Evolutionary conservation across 2,888 invertebrate species (phyloP), one percentile per base, ranked within the genome.

Genomic region (Mythimna vitellina): DNA sequence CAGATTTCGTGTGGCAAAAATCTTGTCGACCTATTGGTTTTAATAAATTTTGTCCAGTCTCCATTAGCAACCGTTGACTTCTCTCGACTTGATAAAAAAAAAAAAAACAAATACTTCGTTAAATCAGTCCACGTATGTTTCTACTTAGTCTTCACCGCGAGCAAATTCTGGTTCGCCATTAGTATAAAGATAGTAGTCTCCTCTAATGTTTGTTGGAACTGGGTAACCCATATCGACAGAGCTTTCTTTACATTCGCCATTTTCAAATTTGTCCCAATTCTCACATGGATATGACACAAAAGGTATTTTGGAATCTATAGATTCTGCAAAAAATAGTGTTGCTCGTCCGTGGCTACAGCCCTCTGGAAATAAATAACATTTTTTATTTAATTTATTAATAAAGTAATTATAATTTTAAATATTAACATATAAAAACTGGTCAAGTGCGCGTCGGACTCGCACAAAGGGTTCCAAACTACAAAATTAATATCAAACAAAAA

Each of bases 311-410:
- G 95, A 91, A n/a, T 93, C 91, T 61, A 98, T 97, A 6, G 98
- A 98, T 88, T 97, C 97, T 0, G 95, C 96, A 89, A 97, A 98
- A 84, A 96, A 97, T 78, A 95, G 90, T 87, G 96, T 96, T 1
- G 98, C 96, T 70, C 97, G 96, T 0, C 97, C 97, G 89, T 98
- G 98, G 88, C 98, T 98, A 92, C 98, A 98, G 8, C 96, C 96
- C 86, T 97, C 98, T 96, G 92, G 64, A 93, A 93, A 86, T 78
- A 46, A 82, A 74, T 29, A 53, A 70, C 6, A 64, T 35, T 14
- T 46, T 46, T 46, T 17, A 46, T 46, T 46, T 46, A 46, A 46
- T 17, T 12, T 42, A 42, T 42, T 14, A 12, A 42, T 42, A 12
- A 42, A 42, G 42, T 17, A 17, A 6, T 20, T 20, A 20, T 17